Evolutionary conservation across 2,797 vertebrate genomes (phyloP).

Genomic region (Hipposideros larvatus): DNA sequence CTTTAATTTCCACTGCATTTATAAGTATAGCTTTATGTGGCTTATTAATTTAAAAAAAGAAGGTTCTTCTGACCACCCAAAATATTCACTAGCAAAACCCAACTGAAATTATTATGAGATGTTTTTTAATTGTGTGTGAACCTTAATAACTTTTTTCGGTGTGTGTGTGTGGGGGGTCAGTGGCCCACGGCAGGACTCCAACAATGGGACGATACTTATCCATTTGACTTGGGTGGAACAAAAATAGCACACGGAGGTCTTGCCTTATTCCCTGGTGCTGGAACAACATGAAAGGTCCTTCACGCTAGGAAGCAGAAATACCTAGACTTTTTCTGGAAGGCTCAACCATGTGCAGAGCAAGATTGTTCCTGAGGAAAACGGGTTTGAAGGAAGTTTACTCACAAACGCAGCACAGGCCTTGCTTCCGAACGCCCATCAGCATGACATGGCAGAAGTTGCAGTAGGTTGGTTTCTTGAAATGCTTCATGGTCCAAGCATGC

Average conservation of each 20-base stretch:
- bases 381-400: conserved; percentile 82
- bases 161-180: neutral
- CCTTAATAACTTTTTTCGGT: neutral
- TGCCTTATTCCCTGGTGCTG: neutral
- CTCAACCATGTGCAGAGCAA: neutral
- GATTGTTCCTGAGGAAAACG: rapidly evolving
- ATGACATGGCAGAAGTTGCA: conserved; percentile 97
- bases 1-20: conserved; percentile 9
- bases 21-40: neutral
- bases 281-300: neutral
- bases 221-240: neutral
- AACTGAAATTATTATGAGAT: neutral
- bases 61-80: neutral
- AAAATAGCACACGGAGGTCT: neutral
- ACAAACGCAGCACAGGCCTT: conserved; percentile 97
- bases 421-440: conserved; percentile 96
- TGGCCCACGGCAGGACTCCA: neutral
- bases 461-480: conserved; percentile 98
- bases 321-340: neutral
- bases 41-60: neutral
- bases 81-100: neutral
- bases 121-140: neutral
- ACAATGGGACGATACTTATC: neutral
- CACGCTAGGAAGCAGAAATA: neutral
- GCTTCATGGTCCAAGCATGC: conserved; percentile 96